Percentiles rank a stretch among this genome's conserved stretches.
Conservation (phyloP, 2,113 vertebrate species). For the Erpornis zantholeuca region DNA sequence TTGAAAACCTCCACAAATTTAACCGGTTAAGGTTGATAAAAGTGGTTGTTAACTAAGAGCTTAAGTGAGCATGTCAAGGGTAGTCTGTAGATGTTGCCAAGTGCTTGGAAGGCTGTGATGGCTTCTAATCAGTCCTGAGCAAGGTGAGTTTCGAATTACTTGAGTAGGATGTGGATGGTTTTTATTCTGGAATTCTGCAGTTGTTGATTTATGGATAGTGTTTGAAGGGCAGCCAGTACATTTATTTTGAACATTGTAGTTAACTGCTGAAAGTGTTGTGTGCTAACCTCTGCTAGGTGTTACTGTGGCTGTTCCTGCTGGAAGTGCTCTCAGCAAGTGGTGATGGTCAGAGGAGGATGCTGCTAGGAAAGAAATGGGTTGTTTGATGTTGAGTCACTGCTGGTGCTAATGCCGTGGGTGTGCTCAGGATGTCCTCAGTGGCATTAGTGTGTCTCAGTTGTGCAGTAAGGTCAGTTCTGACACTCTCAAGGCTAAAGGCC, state of each 20-base stretch:
- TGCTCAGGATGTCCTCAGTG: neutral
- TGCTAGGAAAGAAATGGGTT: neutral
- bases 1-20: neutral
- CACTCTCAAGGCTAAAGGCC: neutral
- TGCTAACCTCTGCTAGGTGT: neutral
- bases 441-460: neutral
- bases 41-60: neutral
- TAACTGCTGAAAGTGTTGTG: neutral
- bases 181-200: neutral
- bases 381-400: neutral
- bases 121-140: neutral
- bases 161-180: neutral
- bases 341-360: neutral
- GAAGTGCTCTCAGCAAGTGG: neutral
- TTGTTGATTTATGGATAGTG: neutral
- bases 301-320: neutral
- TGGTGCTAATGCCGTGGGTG: rapidly evolving
- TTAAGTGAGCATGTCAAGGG: neutral
- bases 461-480: neutral
- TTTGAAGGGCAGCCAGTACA: neutral
- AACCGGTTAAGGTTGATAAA: neutral
- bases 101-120: neutral
- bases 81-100: rapidly evolving
- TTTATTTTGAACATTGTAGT: neutral
- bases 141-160: neutral